Conservation (phyloP, 2,888 invertebrate genomes). For the Spialia ferax region DNA sequence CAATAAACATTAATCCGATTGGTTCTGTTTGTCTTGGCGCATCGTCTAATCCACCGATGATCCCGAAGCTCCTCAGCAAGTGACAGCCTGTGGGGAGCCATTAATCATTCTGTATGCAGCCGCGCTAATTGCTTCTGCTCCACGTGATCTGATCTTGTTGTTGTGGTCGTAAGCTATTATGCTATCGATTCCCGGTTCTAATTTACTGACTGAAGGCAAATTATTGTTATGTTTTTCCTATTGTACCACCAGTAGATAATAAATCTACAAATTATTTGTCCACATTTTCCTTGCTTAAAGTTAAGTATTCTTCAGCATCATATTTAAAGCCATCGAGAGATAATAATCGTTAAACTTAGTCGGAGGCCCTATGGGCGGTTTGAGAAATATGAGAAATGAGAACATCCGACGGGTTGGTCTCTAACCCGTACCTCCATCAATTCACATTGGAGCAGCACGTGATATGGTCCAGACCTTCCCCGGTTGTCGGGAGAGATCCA, state of each 20-base stretch:
- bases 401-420: too few species aligned
- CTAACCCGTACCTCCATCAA: too few species aligned
- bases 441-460: too few species aligned
- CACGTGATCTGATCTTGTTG: constrained; percentile 21
- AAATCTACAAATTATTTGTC: too few species aligned
- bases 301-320: too few species aligned
- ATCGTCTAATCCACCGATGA: background rate
- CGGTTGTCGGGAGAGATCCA: too few species aligned
- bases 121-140: constrained; percentile 27
- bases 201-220: background rate
- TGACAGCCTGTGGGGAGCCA: constrained; percentile 3
- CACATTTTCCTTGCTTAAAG: too few species aligned
- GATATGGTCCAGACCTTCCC: too few species aligned
- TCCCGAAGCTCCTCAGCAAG: background rate
- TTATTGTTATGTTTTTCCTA: background rate
- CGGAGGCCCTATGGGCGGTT: too few species aligned
- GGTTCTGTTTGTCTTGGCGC: constrained; percentile 4
- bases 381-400: too few species aligned
- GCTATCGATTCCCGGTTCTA: background rate
- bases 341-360: too few species aligned
- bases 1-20: background rate
- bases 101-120: constrained; percentile 14
- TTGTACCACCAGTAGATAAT: background rate
- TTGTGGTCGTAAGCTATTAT: background rate
- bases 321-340: too few species aligned